A percentile compares a stretch with the other conserved stretches of the same genome.
These are phyloP conservation scores for Myotis pilosus DNA, from an alignment of 2,797 vertebrate species.

Conservation along the genomic window DNA sequence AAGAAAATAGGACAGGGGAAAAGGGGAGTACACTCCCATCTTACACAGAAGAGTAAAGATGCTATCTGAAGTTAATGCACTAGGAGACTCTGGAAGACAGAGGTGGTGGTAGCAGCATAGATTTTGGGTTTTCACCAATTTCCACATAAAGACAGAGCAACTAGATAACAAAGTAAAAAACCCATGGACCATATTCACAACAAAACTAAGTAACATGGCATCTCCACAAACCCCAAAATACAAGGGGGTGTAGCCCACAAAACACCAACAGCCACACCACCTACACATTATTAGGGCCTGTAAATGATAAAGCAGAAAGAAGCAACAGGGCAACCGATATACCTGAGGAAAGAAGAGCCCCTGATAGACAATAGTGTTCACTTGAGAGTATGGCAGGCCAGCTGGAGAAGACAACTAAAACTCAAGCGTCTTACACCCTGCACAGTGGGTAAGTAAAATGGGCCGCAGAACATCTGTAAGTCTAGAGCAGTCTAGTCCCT, in stretches of 20 bases:
- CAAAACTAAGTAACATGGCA: neutral
- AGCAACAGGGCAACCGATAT: neutral
- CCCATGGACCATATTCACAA: neutral
- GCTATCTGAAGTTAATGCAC: neutral
- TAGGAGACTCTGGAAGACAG: neutral
- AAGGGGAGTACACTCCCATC: neutral
- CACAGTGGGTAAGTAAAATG: neutral
- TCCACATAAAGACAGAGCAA: conserved; percentile 3
- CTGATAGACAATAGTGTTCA: neutral
- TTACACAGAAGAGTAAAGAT: neutral
- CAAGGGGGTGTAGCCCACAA: neutral
- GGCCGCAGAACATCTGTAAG: neutral
- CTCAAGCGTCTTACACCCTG: neutral
- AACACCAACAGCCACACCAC: neutral
- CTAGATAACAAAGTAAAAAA: neutral
- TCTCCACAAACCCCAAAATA: neutral
- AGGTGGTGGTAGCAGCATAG: too few relatives aligned
- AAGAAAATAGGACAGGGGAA: neutral
- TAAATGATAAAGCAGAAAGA: neutral
- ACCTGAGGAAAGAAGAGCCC: neutral
- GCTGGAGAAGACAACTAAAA: neutral
- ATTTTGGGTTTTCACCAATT: neutral
- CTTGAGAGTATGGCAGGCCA: neutral
- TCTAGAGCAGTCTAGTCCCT: neutral
- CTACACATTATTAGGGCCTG: neutral